phyloP scores from a whole-genome alignment of 1,140 invertebrate genomes.

The Drosophila azteca region DNA sequence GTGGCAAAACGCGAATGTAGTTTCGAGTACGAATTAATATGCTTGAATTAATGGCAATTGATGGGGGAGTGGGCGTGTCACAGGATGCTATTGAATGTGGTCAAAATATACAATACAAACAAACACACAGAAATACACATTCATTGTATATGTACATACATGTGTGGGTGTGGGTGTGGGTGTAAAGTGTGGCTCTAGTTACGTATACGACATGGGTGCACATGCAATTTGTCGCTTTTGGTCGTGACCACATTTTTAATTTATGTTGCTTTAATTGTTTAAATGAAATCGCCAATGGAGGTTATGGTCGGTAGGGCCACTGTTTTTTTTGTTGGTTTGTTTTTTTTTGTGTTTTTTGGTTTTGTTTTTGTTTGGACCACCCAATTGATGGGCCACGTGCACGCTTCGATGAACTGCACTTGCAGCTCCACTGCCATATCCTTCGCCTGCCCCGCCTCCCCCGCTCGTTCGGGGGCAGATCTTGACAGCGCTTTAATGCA shows the following conservation, averaged over 20 bases:
- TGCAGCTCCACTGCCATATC: background rate
- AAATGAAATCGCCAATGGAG: conserved; percentile 57
- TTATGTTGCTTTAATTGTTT: conserved; percentile 78
- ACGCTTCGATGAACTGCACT: conserved; percentile 27
- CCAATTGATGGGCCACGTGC: conserved; percentile 47
- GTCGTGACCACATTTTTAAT: conserved; percentile 72
- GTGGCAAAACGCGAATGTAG: conserved; percentile 55
- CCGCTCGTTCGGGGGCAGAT: conserved; percentile 17
- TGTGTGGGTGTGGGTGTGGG: background rate
- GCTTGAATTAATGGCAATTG: conserved; percentile 75
- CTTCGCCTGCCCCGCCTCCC: too few species aligned
- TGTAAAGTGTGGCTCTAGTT: conserved; percentile 39
- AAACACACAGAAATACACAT: background rate
- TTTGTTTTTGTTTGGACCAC: background rate
- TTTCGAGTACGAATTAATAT: conserved; percentile 65
- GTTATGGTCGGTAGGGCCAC: conserved; percentile 17
- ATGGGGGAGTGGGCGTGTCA: conserved; percentile 36
- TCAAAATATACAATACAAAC: conserved; percentile 1
- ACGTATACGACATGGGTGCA: conserved; percentile 22
- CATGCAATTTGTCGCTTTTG: conserved; percentile 67
- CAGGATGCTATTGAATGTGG: conserved; percentile 13
- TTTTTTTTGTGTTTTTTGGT: conserved; percentile 17
- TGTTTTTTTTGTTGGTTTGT: conserved; percentile 52
- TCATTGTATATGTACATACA: background rate
- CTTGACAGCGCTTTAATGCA: conserved; percentile 62